Evolutionary conservation across 1,140 invertebrate species (phyloP).

Genomic region (Listronotus oregonensis): DNA sequence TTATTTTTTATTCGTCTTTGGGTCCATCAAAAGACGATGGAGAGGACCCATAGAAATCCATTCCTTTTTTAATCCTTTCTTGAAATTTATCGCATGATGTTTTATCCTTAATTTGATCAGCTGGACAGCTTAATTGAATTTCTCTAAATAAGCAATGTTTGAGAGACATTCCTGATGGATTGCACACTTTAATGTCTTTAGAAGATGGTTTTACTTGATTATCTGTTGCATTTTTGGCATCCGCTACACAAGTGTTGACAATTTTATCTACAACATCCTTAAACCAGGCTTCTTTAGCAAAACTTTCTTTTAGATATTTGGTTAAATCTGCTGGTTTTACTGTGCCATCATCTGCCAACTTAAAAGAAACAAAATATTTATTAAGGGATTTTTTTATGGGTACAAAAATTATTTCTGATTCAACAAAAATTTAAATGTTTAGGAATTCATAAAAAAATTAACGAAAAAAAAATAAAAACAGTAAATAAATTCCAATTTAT

Average conservation of each 20-base stretch:
- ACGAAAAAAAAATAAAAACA: no score
- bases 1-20: background rate
- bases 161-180: slow-evolving; percentile 49
- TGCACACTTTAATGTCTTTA: slow-evolving; percentile 45
- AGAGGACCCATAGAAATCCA: slow-evolving; percentile 12
- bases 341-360: slow-evolving; percentile 51
- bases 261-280: slow-evolving; percentile 45
- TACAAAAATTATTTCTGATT: no score
- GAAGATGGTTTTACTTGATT: slow-evolving; percentile 26
- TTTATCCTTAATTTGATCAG: slow-evolving; percentile 52
- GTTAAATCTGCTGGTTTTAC: slow-evolving; percentile 43
- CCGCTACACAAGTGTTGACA: slow-evolving; percentile 47
- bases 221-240: slow-evolving; percentile 45
- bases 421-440: no score
- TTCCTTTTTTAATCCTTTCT: slow-evolving; percentile 49
- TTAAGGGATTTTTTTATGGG: no score
- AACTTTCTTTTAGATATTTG: slow-evolving; percentile 44
- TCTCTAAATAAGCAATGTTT: slow-evolving; percentile 54
- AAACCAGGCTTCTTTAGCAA: slow-evolving; percentile 50
- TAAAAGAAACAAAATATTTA: slow-evolving; percentile 8
- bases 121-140: slow-evolving; percentile 54
- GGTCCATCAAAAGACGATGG: slow-evolving; percentile 17
- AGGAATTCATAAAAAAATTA: no score
- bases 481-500: no score
- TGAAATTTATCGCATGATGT: slow-evolving; percentile 49